Conservation (phyloP, 2,113 vertebrate genomes). For the Tachysurus vachellii region DNA sequence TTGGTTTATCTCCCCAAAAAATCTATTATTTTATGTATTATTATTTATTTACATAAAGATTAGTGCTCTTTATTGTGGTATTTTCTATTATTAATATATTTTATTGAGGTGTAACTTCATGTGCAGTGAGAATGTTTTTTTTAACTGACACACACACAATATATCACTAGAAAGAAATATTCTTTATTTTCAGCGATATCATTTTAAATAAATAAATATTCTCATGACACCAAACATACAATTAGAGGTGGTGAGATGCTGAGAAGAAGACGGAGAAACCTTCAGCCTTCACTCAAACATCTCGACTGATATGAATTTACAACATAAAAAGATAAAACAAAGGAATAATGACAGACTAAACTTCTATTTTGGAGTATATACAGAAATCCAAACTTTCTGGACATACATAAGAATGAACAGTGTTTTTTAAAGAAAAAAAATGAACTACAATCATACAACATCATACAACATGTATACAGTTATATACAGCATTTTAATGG, state of each 20-base stretch:
- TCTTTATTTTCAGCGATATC: slow-evolving; percentile 74
- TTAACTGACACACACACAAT: background rate
- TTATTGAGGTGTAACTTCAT: background rate
- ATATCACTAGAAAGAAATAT: slow-evolving; percentile 69
- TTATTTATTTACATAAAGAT: background rate
- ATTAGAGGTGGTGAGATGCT: slow-evolving; percentile 65
- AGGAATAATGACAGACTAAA: slow-evolving; percentile 15
- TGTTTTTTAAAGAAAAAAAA: slow-evolving; percentile 74
- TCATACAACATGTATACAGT: slow-evolving; percentile 75
- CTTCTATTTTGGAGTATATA: slow-evolving; percentile 54
- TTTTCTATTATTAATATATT: background rate
- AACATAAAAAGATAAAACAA: slow-evolving; percentile 58
- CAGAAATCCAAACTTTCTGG: slow-evolving; percentile 60
- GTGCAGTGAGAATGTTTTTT: background rate
- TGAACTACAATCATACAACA: slow-evolving; percentile 72
- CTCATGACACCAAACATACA: slow-evolving; percentile 80
- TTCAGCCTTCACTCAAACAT: slow-evolving; percentile 57
- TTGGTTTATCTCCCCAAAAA: no score
- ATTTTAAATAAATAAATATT: slow-evolving; percentile 99
- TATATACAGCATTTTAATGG: slow-evolving; percentile 71
- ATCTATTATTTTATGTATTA: no score
- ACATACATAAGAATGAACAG: slow-evolving; percentile 62
- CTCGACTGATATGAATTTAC: slow-evolving; percentile 62
- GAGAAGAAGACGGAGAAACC: slow-evolving; percentile 43
- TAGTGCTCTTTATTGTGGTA: background rate